phyloP scores from a whole-genome alignment of 2,797 vertebrate species.

The Falco cherrug region DNA sequence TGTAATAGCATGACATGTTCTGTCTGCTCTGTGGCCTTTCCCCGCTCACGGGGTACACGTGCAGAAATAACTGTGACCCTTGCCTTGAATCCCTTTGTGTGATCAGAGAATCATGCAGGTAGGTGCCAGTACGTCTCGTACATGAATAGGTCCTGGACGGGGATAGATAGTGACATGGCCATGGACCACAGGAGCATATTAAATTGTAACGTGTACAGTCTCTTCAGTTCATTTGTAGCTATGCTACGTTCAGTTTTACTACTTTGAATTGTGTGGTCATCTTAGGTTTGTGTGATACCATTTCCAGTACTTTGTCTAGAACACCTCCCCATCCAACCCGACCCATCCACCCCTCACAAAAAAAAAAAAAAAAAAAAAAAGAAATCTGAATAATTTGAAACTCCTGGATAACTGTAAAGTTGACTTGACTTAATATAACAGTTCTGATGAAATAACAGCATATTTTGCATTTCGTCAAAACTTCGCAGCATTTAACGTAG shows the following conservation, averaged over 20 bases:
- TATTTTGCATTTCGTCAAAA: not conserved
- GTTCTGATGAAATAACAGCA: not conserved
- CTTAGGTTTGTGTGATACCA: not conserved
- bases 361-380: too few relatives aligned
- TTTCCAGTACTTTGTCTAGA: not conserved
- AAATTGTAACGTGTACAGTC: not conserved
- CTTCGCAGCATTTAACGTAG: not conserved
- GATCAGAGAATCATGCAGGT: not conserved
- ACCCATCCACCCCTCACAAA: too few relatives aligned
- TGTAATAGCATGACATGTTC: not conserved
- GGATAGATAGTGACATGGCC: not conserved
- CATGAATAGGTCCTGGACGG: not conserved
- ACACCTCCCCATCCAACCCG: too few relatives aligned
- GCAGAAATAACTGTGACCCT: not conserved
- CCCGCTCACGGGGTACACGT: rapidly evolving
- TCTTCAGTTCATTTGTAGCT: not conserved
- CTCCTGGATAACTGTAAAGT: not conserved
- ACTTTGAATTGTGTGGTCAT: not conserved
- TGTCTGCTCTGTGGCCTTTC: not conserved
- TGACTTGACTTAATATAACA: not conserved
- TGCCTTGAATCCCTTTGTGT: not conserved
- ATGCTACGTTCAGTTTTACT: not conserved
- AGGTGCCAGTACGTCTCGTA: not conserved
- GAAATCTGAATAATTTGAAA: not conserved
- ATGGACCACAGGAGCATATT: not conserved